Evolutionary conservation across 2,113 vertebrate genomes (phyloP).

Genomic region (Scalopus aquaticus): DNA sequence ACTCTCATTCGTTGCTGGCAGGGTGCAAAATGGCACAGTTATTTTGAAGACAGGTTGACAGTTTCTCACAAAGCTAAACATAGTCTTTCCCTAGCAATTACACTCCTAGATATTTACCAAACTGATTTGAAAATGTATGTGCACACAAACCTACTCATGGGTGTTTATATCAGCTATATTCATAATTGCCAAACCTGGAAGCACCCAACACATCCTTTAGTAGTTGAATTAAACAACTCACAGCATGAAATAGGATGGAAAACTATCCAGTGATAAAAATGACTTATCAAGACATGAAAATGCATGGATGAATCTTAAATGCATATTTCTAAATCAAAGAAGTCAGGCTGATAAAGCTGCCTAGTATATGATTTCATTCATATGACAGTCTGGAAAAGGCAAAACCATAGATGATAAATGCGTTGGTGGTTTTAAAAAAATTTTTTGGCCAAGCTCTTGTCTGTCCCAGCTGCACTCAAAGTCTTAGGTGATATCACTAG

Average conservation of each 20-base stretch:
- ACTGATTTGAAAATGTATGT: background rate
- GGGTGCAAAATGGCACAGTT: background rate
- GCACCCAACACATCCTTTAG: background rate
- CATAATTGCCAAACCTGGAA: background rate
- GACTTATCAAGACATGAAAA: background rate
- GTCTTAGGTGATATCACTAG: background rate
- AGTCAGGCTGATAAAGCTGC: background rate
- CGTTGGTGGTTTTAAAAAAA: no score
- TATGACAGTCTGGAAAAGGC: background rate
- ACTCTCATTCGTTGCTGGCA: background rate
- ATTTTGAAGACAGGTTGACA: background rate
- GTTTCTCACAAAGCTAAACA: conserved; percentile 17
- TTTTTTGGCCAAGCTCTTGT: background rate
- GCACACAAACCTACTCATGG: background rate
- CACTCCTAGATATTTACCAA: background rate
- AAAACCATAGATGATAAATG: background rate
- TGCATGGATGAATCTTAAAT: background rate
- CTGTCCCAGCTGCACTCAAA: background rate
- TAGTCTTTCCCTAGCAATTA: background rate
- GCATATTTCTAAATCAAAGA: background rate
- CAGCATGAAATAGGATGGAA: background rate
- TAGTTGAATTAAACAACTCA: background rate
- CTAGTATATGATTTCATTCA: background rate
- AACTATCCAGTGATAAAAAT: background rate
- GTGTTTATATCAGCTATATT: background rate